Percentiles rank a stretch among this genome's conserved stretches.
These are phyloP conservation scores for Lasioglossum calceatum DNA, from an alignment of 2,888 invertebrate genomes.

Conservation along the genomic window DNA sequence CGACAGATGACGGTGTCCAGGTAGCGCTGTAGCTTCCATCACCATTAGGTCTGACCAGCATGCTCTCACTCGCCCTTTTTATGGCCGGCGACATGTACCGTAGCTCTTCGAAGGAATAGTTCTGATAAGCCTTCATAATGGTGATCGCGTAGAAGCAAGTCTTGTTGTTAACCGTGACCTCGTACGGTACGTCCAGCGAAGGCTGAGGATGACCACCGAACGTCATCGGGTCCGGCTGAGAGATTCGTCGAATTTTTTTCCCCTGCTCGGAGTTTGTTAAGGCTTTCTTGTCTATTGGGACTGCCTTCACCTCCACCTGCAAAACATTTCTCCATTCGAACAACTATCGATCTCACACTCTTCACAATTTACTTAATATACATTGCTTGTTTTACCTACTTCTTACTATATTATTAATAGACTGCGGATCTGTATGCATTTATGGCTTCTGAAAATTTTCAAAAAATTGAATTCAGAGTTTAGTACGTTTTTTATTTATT, in stretches of 20 bases:
- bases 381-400: no score
- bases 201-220: constrained; percentile 88
- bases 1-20: constrained; percentile 97
- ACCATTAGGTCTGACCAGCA: constrained; percentile 90
- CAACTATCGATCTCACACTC: not conserved
- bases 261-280: constrained; percentile 87
- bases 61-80: constrained; percentile 91
- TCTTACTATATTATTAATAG: not conserved
- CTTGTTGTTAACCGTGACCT: constrained; percentile 94
- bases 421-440: no score
- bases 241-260: constrained; percentile 86
- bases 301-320: constrained; percentile 90
- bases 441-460: no score
- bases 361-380: not conserved
- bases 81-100: constrained; percentile 90
- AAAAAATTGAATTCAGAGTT: no score
- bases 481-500: no score
- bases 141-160: constrained; percentile 98
- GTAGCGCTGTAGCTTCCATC: constrained; percentile 94
- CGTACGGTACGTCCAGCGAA: constrained; percentile 90
- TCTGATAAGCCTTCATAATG: constrained; percentile 97
- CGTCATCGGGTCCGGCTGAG: constrained; percentile 86
- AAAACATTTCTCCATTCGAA: not conserved
- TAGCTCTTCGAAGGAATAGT: constrained; percentile 98
- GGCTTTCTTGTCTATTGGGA: constrained; percentile 89